Conservation (phyloP, 2,797 vertebrate species). For the Glossophaga mutica region DNA sequence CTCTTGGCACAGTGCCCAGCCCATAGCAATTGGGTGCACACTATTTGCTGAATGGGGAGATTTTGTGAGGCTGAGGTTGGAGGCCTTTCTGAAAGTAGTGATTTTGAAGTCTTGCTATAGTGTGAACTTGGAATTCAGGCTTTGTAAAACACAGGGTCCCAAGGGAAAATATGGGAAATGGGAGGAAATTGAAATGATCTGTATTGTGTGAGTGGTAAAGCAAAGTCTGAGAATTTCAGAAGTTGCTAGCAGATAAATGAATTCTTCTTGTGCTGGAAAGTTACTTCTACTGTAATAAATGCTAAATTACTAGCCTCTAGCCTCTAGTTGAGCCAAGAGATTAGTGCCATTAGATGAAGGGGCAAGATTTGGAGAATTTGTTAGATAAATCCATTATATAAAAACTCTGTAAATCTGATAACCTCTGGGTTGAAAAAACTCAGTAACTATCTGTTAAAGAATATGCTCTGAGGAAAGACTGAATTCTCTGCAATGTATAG, state of each 20-base stretch:
- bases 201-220: neutral
- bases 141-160: neutral
- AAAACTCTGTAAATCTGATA: neutral
- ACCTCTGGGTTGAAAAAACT: neutral
- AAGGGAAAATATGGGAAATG: neutral
- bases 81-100: conserved; percentile 22
- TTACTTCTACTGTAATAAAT: neutral
- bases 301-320: neutral
- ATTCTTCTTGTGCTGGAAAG: neutral
- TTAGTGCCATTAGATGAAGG: neutral
- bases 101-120: conserved; percentile 42
- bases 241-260: neutral
- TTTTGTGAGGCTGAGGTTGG: conserved; percentile 34
- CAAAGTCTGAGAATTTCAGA: neutral
- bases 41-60: conserved; percentile 19
- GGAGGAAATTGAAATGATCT: conserved; percentile 20
- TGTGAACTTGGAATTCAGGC: conserved; percentile 38
- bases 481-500: neutral
- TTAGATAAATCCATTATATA: neutral
- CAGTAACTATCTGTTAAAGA: neutral
- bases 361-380: neutral
- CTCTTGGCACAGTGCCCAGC: neutral
- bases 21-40: neutral
- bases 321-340: neutral
- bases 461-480: neutral